Base-by-base conservation (phyloP, 35 echinoderm and acorn worm genomes). In the Diadema setosum region DNA sequence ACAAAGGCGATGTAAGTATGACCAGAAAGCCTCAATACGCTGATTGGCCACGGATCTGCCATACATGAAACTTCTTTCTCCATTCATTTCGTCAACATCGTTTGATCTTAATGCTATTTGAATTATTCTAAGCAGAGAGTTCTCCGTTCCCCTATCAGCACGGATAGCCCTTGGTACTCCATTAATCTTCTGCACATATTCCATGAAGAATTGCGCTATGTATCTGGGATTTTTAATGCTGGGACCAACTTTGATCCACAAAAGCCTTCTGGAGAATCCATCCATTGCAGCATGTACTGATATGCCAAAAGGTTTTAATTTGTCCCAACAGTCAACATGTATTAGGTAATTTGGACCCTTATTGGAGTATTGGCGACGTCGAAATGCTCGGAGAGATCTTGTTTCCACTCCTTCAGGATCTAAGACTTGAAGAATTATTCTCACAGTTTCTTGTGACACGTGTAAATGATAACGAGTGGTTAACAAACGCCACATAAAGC, bases 221-320 rank as follows among this genome's bases (percentile, higher is more conserved):
- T n/a, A n/a, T n/a, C n/a, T n/a, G n/a, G n/a, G n/a, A n/a, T n/a
- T n/a, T n/a, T n/a, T n/a, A n/a, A n/a, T n/a, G n/a, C n/a, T n/a
- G n/a, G n/a, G n/a, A n/a, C n/a, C n/a, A n/a, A n/a, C n/a, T n/a
- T n/a, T n/a, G n/a, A n/a, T n/a, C n/a, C n/a, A n/a, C n/a, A n/a
- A n/a, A n/a, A n/a, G n/a, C n/a, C n/a, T n/a, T n/a, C n/a, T n/a
- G n/a, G n/a, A n/a, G n/a, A n/a, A n/a, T n/a, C n/a, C n/a, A n/a
- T n/a, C n/a, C n/a, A n/a, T n/a, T n/a, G n/a, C n/a, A n/a, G n/a
- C n/a, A n/a, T n/a, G n/a, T n/a, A 94, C 70, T 55, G 87, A 42
- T 32, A 90, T 55, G 26, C 93, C 93, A 44, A 85, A 94, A 9
- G 78, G 93, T 41, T 84, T 83, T 9, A 94, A 70, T 94, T 94